phyloP scores from a whole-genome alignment of 1,140 invertebrate species.

The Tenebrio molitor region DNA sequence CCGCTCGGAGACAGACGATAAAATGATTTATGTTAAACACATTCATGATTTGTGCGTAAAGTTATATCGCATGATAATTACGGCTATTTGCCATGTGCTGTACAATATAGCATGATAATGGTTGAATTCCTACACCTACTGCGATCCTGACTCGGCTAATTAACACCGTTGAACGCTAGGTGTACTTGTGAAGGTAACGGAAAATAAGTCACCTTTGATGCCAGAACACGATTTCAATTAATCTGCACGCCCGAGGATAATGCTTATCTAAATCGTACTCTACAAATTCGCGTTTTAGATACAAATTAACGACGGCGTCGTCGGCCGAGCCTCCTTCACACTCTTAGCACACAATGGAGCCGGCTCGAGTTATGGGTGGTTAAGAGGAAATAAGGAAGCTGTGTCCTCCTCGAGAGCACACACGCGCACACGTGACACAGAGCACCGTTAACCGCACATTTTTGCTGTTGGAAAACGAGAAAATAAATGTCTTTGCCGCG shows the following conservation, averaged over 20 bases:
- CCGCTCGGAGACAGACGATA: conserved; percentile 15
- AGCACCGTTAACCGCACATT: not conserved
- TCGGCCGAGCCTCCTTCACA: conserved; percentile 8
- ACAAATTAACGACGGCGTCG: conserved; percentile 15
- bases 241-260: conserved; percentile 21
- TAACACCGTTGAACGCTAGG: conserved; percentile 45
- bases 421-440: not conserved
- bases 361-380: not conserved
- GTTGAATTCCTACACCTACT: conserved; percentile 45
- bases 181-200: conserved; percentile 28
- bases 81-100: conserved; percentile 45
- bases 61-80: conserved; percentile 50
- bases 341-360: conserved; percentile 25
- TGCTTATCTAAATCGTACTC: conserved; percentile 16
- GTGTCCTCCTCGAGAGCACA: not conserved
- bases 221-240: conserved; percentile 39
- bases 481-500: not conserved
- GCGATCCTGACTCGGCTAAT: conserved; percentile 31
- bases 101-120: conserved; percentile 47
- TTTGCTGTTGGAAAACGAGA: not conserved
- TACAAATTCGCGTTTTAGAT: conserved; percentile 26
- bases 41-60: conserved; percentile 42
- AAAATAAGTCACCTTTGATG: conserved; percentile 36
- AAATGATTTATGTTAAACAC: conserved; percentile 42
- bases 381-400: conserved; percentile 23